Percentiles rank a stretch among this genome's conserved stretches.
Conservation (phyloP, 2,797 vertebrate genomes). For the Acanthiza pusilla region DNA sequence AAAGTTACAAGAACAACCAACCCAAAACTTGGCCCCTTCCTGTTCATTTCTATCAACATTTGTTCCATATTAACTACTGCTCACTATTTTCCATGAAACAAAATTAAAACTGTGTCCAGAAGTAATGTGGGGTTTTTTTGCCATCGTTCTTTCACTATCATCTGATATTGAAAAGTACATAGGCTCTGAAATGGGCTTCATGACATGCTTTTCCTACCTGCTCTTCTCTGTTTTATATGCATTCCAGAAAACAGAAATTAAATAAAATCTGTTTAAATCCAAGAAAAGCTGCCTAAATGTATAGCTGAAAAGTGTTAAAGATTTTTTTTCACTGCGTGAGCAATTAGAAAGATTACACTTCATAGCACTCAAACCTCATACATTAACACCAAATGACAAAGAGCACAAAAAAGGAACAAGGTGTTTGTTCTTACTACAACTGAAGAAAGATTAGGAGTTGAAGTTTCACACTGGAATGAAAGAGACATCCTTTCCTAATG, state of each 20-base stretch:
- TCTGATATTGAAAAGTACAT: neutral
- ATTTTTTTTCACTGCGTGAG: constrained; percentile 26
- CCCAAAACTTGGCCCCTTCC: neutral
- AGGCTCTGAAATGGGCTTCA: neutral
- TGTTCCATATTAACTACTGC: neutral
- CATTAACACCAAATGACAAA: constrained; percentile 20
- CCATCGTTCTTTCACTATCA: neutral
- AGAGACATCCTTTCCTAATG: neutral
- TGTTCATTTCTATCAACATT: neutral
- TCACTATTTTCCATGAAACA: neutral
- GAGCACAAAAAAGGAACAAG: neutral
- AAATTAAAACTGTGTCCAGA: neutral
- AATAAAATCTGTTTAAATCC: neutral
- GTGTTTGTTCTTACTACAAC: constrained; percentile 4
- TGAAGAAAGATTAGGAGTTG: constrained; percentile 17
- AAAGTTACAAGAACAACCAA: neutral
- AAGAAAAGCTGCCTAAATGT: constrained; percentile 33
- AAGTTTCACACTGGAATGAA: constrained; percentile 20
- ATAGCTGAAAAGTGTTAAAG: constrained; percentile 49
- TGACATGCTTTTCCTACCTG: neutral
- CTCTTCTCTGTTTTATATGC: neutral
- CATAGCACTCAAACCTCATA: neutral
- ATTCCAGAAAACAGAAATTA: constrained; percentile 11
- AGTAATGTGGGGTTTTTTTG: neutral
- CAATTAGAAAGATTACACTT: constrained; percentile 61